Evolutionary conservation across 2,888 invertebrate genomes (phyloP).

Genomic region (Lycocerus yunnanus): DNA sequence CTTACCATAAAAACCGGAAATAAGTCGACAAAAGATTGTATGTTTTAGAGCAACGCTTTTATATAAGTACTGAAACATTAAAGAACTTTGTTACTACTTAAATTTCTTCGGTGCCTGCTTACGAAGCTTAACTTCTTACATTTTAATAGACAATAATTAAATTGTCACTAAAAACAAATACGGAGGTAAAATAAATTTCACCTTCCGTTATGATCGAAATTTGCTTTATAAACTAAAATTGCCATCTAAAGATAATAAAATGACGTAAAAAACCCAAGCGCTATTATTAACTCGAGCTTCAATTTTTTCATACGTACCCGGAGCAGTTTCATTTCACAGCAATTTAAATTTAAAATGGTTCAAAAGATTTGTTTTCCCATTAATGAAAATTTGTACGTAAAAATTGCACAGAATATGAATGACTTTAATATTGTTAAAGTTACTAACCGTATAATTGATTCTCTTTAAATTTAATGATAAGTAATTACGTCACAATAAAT

Average conservation of each 20-base stretch:
- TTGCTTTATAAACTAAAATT: background rate
- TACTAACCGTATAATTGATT: background rate
- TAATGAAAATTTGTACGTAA: conserved; percentile 8
- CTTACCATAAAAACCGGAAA: background rate
- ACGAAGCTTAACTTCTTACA: background rate
- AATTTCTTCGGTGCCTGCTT: background rate
- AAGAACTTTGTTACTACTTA: background rate
- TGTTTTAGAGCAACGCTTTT: background rate
- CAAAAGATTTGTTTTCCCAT: conserved; percentile 5
- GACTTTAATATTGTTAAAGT: background rate
- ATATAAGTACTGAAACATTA: background rate
- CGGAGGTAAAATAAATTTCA: background rate
- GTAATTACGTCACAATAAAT: background rate
- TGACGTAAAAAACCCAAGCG: background rate
- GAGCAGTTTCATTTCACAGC: conserved; percentile 18
- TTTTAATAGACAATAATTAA: background rate
- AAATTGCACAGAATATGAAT: background rate
- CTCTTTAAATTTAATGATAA: background rate
- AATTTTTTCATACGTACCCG: background rate
- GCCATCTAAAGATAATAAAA: conserved; percentile 5
- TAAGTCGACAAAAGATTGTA: background rate
- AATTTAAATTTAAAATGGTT: conserved; percentile 14
- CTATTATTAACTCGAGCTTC: background rate
- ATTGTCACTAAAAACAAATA: background rate
- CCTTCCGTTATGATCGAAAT: background rate